phyloP scores from a whole-genome alignment of 2,113 vertebrate species.

The Macquaria ambigua region DNA sequence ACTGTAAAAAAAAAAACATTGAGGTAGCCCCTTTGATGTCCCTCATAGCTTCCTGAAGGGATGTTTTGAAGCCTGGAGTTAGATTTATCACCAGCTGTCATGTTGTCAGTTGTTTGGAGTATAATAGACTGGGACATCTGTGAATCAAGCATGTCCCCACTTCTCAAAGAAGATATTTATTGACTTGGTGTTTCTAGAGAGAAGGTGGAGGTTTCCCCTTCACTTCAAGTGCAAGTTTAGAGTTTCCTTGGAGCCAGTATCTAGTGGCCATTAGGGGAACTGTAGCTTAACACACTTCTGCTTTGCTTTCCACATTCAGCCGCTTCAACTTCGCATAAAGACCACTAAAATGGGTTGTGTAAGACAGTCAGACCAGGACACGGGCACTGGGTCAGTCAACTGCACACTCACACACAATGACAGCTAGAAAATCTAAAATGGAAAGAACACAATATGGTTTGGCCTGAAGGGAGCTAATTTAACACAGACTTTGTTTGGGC shows the following conservation, averaged over 20 bases:
- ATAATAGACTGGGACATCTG: conserved; percentile 29
- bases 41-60: conserved; percentile 9
- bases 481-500: conserved; percentile 20
- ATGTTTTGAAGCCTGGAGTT: conserved; percentile 19
- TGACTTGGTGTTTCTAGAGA: neutral
- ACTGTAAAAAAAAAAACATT: neutral
- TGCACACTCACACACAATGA: neutral
- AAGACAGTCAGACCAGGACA: conserved; percentile 40
- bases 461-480: conserved; percentile 55
- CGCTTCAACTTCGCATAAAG: neutral
- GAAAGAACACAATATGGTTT: conserved; percentile 39
- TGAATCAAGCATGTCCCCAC: neutral
- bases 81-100: conserved; percentile 37
- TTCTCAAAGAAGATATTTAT: neutral
- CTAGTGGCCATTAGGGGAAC: neutral
- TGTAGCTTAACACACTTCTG: neutral
- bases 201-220: neutral
- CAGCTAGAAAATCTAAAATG: conserved; percentile 11
- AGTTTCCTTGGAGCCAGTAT: neutral
- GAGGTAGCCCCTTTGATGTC: conserved; percentile 16
- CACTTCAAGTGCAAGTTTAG: neutral
- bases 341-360: neutral
- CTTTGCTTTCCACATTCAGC: conserved; percentile 9
- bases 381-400: conserved; percentile 24
- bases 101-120: conserved; percentile 24